Evolutionary conservation across 2,797 vertebrate species (phyloP), one percentile per base, ranked within the genome.

Genomic region (Orientallactaga sibirica): DNA sequence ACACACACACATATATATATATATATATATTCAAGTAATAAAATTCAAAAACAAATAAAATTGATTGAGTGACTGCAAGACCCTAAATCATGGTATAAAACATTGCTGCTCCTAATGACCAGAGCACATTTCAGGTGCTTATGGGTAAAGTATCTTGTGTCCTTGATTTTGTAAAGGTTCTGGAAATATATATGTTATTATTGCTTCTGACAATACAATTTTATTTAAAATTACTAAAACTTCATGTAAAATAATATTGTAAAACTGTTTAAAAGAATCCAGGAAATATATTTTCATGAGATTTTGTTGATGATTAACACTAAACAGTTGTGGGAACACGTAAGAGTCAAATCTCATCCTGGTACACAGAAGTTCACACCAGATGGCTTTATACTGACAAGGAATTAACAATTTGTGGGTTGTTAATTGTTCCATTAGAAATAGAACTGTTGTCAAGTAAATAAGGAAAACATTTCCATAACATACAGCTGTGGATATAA

Each of bases 351-450:
- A 94, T 93, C 58, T 86, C 74, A 95, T 41, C 78, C 87, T 67
- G 15, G 33, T 88, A n/a, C 48, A 66, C n/a, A 93, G 77, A 96
- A 95, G 29, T 37, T 96, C 87, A 91, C 76, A 94, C n/a, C 82
- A 95, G 87, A 96, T 94, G 89, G 87, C 94, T 95, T 96, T 48
- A 91, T 91, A 92, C 61, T 93, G 92, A 96, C 87, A 83, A 92
- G 70, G 84, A 90, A 96, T 93, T 93, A 96, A 93, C 84, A 93
- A 92, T 92, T 95, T 93, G 79, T 94, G 87, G 76, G 73, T 74
- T 96, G 80, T 81, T 96, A 93, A 94, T 89, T 94, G 82, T 93
- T 96, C 41, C 52, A 92, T 75, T 95, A 90, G 85, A 94, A 94
- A 84, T 80, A 80, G 67, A 82, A 62, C 25, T 91, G 25, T 55